These are phyloP conservation scores for Clangula hyemalis DNA, from an alignment of 2,797 vertebrate genomes.

Conservation along the genomic window DNA sequence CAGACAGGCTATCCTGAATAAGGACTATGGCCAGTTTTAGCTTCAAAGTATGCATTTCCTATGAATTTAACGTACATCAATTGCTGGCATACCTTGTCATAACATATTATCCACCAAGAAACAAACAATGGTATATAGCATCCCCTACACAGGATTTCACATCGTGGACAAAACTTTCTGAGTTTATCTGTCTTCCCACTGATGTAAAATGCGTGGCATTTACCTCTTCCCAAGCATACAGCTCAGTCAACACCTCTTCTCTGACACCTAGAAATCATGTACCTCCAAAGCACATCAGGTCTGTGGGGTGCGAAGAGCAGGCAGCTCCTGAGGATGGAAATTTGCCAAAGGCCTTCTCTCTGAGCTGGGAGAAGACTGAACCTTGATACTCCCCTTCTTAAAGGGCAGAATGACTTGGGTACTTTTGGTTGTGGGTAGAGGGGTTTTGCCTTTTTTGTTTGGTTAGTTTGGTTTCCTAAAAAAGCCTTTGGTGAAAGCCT, in stretches of 20 bases:
- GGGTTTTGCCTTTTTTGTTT: background rate
- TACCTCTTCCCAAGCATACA: background rate
- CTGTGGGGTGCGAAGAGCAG: background rate
- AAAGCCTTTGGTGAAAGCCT: background rate
- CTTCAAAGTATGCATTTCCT: background rate
- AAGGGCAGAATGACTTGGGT: background rate
- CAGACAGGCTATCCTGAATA: background rate
- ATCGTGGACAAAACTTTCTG: background rate
- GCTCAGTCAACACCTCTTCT: background rate
- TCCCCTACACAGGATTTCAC: background rate
- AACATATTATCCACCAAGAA: background rate
- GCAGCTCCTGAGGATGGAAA: background rate
- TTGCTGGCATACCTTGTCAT: background rate
- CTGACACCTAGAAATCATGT: background rate
- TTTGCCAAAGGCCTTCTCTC: background rate
- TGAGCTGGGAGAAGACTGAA: background rate
- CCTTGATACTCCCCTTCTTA: background rate
- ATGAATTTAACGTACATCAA: background rate
- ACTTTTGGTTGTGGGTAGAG: background rate
- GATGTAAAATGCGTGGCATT: background rate
- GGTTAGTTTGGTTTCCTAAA: background rate
- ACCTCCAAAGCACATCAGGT: background rate
- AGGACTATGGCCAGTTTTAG: background rate
- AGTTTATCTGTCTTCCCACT: background rate
- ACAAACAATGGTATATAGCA: background rate